Conservation (phyloP, 2,888 invertebrate genomes). For the Eumacrocentrus americanus region DNA sequence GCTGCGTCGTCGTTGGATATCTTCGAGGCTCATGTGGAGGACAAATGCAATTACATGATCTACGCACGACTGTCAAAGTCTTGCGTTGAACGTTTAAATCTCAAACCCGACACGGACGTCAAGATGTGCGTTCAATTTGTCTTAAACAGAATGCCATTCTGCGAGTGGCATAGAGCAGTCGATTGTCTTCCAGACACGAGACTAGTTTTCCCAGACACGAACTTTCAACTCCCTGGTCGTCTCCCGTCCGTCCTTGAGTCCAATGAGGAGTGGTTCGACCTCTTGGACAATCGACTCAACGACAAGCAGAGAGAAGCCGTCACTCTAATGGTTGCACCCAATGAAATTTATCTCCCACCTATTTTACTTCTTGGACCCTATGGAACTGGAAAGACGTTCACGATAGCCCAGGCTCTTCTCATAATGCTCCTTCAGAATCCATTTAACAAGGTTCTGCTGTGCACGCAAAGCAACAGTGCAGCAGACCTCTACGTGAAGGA, state of each 20-base stretch:
- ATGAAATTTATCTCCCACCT: conserved; percentile 70
- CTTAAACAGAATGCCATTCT: conserved; percentile 78
- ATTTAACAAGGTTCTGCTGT: conserved; percentile 75
- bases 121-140: conserved; percentile 80
- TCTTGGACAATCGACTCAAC: conserved; percentile 71
- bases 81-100: conserved; percentile 69
- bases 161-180: conserved; percentile 84
- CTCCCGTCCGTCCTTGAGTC: conserved; percentile 33
- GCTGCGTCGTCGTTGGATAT: conserved; percentile 37
- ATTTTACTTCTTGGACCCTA: conserved; percentile 79
- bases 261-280: conserved; percentile 65
- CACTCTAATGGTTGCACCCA: conserved; percentile 74
- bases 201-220: conserved; percentile 70
- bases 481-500: conserved; percentile 86
- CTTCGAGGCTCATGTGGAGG: conserved; percentile 79
- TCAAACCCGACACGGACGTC: conserved; percentile 70
- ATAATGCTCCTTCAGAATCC: conserved; percentile 66
- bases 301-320: conserved; percentile 81
- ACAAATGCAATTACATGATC: conserved; percentile 79
- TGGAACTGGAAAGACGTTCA: conserved; percentile 88
- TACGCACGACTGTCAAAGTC: conserved; percentile 74
- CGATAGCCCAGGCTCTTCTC: conserved; percentile 68
- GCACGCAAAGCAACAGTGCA: conserved; percentile 87
- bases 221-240: conserved; percentile 33
- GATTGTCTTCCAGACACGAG: conserved; percentile 76